These are phyloP conservation scores for Sphaerophoria rueppellii DNA, from an alignment of 2,888 invertebrate species.

Conservation along the genomic window DNA sequence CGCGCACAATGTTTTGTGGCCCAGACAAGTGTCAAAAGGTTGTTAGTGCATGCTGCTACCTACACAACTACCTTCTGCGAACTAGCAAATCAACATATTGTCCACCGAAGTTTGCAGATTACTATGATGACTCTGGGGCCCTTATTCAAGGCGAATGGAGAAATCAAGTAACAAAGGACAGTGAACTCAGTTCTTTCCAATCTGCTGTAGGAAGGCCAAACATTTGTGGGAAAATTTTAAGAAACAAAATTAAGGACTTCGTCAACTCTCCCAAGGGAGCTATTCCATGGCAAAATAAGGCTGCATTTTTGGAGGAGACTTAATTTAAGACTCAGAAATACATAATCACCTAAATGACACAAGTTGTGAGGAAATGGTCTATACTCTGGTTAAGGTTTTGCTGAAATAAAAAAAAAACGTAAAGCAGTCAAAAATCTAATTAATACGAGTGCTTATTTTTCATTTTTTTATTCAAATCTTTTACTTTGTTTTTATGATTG, in stretches of 20 bases:
- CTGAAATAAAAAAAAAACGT: too few species aligned
- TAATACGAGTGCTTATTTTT: too few species aligned
- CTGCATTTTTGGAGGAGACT: slow-evolving; percentile 13
- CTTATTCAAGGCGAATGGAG: slow-evolving; percentile 52
- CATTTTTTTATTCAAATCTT: too few species aligned
- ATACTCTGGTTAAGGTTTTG: too few species aligned
- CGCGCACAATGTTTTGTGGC: slow-evolving; percentile 28
- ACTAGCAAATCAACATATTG: slow-evolving; percentile 19
- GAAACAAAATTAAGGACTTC: not conserved
- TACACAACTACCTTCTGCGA: slow-evolving; percentile 47
- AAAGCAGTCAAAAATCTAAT: too few species aligned
- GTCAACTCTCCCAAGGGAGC: slow-evolving; percentile 14
- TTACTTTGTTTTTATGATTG: too few species aligned
- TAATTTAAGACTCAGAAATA: too few species aligned
- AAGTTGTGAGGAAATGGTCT: too few species aligned
- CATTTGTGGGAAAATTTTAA: too few species aligned
- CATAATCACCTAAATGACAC: too few species aligned
- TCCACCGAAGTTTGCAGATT: slow-evolving; percentile 23
- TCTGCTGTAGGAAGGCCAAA: not conserved
- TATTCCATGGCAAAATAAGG: slow-evolving; percentile 10
- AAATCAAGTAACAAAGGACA: slow-evolving; percentile 9
- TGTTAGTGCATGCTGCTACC: slow-evolving; percentile 35
- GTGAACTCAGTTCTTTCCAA: not conserved
- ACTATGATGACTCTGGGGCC: slow-evolving; percentile 25
- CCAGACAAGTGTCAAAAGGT: slow-evolving; percentile 41